Evolutionary conservation across 2,113 vertebrate genomes (phyloP), one percentile per base, ranked within the genome.

Genomic region (Regulus satrapa): DNA sequence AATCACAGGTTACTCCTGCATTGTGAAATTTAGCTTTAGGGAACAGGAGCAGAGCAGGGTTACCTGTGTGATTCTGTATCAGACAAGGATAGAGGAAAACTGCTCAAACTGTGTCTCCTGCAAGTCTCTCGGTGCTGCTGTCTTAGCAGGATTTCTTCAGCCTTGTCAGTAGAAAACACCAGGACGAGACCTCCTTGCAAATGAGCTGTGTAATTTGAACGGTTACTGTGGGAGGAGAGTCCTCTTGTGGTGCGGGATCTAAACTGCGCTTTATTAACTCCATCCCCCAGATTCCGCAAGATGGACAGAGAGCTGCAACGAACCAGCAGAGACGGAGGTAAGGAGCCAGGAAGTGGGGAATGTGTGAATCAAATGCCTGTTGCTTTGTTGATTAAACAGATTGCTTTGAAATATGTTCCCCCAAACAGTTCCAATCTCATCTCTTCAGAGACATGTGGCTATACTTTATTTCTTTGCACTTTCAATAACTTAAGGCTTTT

Each of bases 361-460:
- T 95, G 94, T 95, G 95, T 96, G 97, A 97, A 97, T 97, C 96
- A 96, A 94, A 96, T 93, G 95, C 96, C 95, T 95, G 94, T 97
- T 97, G 96, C 95, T 97, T 97, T 97, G 96, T 95, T 97, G 97
- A 97, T 95, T 95, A 96, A 97, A 97, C 95, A 97, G 96, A 95
- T 97, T 97, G 96, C 96, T 97, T 95, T 89, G 94, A 96, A 97
- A 96, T 97, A 96, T 95, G 94, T 95, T 97, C 93, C 89, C 75
- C 89, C 89, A 95, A 97, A 92, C 93, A 94, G 95, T 96, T 97
- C 95, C 95, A 97, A 95, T 93, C 88, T 94, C 76, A 92, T 89
- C 84, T 94, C 84, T 92, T 95, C 75, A 41, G 91, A 94, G 84
- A 90, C 92, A 90, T 94, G 92, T 93, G 95, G 94, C 85, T 93